These are phyloP conservation scores for Turdus rufiventris DNA, from an alignment of 2,113 vertebrate genomes.

Conservation along the genomic window DNA sequence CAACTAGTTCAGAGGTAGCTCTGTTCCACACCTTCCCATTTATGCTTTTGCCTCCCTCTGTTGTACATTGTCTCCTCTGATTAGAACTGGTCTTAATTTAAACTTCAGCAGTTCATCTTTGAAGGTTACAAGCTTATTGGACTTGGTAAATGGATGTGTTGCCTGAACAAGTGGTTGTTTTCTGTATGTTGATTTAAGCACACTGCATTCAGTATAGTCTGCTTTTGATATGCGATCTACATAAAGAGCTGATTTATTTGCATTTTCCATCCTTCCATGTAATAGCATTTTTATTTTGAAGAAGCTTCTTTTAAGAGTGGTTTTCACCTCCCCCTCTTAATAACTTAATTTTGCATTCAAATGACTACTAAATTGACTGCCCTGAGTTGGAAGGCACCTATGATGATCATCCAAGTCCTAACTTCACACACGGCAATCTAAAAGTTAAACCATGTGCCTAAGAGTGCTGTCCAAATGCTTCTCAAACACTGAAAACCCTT, in stretches of 20 bases:
- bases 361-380: background rate
- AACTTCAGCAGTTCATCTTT: background rate
- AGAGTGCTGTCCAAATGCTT: background rate
- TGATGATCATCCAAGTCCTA: background rate
- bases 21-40: background rate
- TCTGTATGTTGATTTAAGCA: background rate
- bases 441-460: background rate
- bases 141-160: background rate
- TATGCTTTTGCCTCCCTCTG: background rate
- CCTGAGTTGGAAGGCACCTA: background rate
- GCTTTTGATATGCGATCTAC: accelerated
- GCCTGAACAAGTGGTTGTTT: background rate
- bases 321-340: background rate
- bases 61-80: background rate
- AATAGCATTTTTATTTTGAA: background rate
- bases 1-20: background rate
- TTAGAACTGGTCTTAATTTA: background rate
- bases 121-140: background rate
- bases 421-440: background rate
- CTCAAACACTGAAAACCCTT: background rate
- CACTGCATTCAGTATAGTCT: background rate
- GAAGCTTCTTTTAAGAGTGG: background rate
- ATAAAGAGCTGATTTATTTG: background rate
- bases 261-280: background rate
- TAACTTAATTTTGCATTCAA: background rate